These are phyloP conservation scores for Charaxes varanes DNA, from an alignment of 1,140 invertebrate genomes.

Conservation along the genomic window DNA sequence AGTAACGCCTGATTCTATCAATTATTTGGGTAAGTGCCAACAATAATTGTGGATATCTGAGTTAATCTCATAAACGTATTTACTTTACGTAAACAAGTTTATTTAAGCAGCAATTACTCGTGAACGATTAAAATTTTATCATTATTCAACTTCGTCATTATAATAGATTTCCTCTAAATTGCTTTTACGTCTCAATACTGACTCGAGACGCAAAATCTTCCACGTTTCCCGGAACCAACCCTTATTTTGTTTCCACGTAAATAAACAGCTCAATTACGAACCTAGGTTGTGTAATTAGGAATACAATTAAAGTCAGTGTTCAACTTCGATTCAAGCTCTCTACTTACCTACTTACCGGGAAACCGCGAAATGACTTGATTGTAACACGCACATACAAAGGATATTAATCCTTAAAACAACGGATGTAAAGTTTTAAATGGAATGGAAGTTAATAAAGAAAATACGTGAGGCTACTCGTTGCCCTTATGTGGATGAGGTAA, in stretches of 20 bases:
- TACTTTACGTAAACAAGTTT: no score
- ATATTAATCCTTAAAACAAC: constrained; percentile 1
- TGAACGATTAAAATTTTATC: no score
- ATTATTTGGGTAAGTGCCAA: no score
- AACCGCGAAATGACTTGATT: constrained; percentile 22
- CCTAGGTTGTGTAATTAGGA: constrained; percentile 22
- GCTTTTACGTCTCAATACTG: no score
- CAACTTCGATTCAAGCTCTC: constrained; percentile 19
- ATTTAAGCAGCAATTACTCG: no score
- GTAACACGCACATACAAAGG: not conserved
- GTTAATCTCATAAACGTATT: no score
- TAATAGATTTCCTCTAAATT: no score
- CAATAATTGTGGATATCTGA: no score
- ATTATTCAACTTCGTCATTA: no score
- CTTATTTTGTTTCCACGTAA: constrained; percentile 7
- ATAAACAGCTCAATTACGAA: constrained; percentile 18
- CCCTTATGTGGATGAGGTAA: constrained; percentile 1
- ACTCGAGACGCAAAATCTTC: no score
- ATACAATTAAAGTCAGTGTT: constrained; percentile 21
- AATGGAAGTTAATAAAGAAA: not conserved
- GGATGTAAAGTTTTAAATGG: not conserved
- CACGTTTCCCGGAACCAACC: no score
- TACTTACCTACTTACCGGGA: constrained; percentile 19
- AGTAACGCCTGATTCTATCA: no score
- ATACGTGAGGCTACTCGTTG: constrained; percentile 3